Evolutionary conservation across 2,797 vertebrate species (phyloP).

Genomic region (Atherinosoma microstoma): DNA sequence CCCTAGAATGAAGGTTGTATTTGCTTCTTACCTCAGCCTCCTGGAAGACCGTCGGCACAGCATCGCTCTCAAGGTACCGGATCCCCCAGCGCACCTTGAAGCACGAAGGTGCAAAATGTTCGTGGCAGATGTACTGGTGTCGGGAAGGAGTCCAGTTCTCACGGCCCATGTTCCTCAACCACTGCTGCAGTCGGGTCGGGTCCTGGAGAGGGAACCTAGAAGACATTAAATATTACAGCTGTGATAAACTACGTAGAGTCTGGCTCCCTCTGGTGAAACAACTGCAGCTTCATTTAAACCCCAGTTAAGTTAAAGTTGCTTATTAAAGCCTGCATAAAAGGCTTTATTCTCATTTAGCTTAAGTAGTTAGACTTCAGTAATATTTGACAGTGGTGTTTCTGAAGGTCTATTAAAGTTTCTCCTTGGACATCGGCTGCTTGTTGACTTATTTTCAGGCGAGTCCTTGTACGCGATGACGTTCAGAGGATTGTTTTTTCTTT

Average conservation of each 20-base stretch:
- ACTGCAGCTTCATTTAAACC: not conserved
- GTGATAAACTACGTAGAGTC: not conserved
- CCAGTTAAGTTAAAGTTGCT: not conserved
- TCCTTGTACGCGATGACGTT: not conserved
- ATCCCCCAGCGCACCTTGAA: slow-evolving; percentile 84
- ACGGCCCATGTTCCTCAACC: slow-evolving; percentile 82
- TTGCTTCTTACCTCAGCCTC: slow-evolving; percentile 44
- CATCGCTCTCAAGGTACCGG: slow-evolving; percentile 79
- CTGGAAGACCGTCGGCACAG: slow-evolving; percentile 83
- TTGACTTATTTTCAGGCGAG: not conserved
- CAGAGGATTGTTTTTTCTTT: not conserved
- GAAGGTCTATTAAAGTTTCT: not conserved
- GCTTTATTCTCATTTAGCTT: too few species aligned
- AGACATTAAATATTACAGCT: not conserved
- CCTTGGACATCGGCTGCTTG: not conserved
- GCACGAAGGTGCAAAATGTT: slow-evolving; percentile 83
- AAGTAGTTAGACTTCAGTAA: not conserved
- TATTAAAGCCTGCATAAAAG: too few species aligned
- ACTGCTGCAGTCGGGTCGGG: slow-evolving; percentile 78
- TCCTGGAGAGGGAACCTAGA: slow-evolving; percentile 85
- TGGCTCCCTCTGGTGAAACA: not conserved
- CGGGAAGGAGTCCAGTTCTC: slow-evolving; percentile 84
- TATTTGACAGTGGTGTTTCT: not conserved
- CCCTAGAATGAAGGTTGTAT: too few species aligned
- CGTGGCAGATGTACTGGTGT: slow-evolving; percentile 85